Base-by-base conservation (phyloP, 2,113 vertebrate species). In the Actenoides hombroni region DNA sequence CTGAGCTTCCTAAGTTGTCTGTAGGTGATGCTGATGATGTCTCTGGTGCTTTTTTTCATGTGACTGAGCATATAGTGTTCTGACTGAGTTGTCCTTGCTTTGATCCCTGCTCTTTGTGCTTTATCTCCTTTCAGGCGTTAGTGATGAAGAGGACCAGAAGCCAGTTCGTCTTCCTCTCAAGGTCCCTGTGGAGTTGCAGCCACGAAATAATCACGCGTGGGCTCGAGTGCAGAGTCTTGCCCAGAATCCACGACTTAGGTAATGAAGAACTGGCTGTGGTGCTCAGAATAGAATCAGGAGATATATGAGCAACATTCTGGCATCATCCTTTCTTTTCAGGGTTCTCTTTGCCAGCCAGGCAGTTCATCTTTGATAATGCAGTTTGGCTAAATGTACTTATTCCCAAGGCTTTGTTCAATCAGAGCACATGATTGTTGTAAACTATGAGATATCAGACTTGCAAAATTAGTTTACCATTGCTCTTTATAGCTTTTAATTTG, bases 171-270 rank as follows among this genome's bases (percentile, higher is more conserved):
- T 99, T 63, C 99, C 99, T 29, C 97, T 99, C 75, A 99, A 99
- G 95, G 99, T 99, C 37, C 99, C 99, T 2, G 98, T 99, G 70
- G 99, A 99, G 96, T 96, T 99, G 71, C 99, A 99, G 42, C 99
- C 99, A 1, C 98, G 99, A 44, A 99, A 98, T 94, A 99, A 99
- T 91, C 98, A 99, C 0, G 99, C 99, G 0, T 99, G 99, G 99
- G 98, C 99, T 74, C 98, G 99, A 2, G 99, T 99, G 46, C 99
- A 99, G 98, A 99, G 98, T 89, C 98, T 99, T 25, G 99, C 99
- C 51, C 99, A 99, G 97, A 99, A 99, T 94, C 99, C 99, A 33
- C 98, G 99, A n/a, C 99, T 99, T 91, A 99, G 99, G 99, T 99
- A 95, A 94, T 3, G 6, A 29, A 25, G 33, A 68, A 9, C 60